Base-by-base conservation (phyloP, 2,113 vertebrate species). In the Erpornis zantholeuca region DNA sequence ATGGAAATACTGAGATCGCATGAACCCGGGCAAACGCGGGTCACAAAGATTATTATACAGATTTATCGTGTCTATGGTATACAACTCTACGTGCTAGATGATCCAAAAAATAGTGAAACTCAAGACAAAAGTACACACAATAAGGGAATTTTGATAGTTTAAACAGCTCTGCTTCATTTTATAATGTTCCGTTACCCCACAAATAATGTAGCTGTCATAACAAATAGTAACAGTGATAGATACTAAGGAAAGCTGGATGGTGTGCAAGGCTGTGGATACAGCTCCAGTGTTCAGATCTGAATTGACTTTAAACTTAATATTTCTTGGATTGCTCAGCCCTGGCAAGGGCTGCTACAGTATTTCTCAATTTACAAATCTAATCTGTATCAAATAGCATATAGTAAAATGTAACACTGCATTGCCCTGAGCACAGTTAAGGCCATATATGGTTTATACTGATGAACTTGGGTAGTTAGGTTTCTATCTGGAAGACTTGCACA, bases 161-260 rank as follows among this genome's bases (percentile, higher is more conserved):
- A 89, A 94, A 89, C 80, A 90, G 49, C 61, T 83, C 82, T 93
- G 86, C 57, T 93, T 95, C 82, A 65, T 90, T 92, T 93, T 89
- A 91, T 65, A 92, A 79, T 7, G 10, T 89, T 94, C 80, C 5
- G 24, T 92, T 94, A 94, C 92, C 83, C 87, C 93, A 96, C 90
- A 97, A 96, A 96, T 96, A 93, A 96, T 3, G 4, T 88, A 88
- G 80, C 69, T 96, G 90, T 96, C 96, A 96, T 95, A 96, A 95
- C 92, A 96, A 96, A 93, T 10, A 79, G 68, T 86, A 92, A 94
- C 86, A 84, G 65, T 53, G 44, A 83, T 10, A 92, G 71, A 90
- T 86, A 93, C 31, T 78, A 56, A 94, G 84, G 65, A 94, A 95
- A 91, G 57, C 83, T 94, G 90, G 64, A 81, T 66, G 28, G 42